These are phyloP conservation scores for Thymallus thymallus DNA, from an alignment of 2,113 vertebrate genomes.

Conservation along the genomic window DNA sequence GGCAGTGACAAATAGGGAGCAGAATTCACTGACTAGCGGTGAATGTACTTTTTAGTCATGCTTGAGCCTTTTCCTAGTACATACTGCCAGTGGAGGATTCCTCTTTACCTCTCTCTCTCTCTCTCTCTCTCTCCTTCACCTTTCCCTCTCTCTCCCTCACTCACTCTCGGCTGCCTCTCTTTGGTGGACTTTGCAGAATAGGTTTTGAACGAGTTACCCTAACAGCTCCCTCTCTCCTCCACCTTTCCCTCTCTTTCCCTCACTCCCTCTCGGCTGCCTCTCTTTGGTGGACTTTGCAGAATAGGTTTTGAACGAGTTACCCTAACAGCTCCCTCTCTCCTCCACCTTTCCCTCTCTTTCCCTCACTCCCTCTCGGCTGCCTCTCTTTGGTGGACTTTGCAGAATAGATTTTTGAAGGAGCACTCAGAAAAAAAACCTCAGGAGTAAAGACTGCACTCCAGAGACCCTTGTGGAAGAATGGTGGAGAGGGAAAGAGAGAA, in stretches of 20 bases:
- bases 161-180: constrained; percentile 20
- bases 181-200: not conserved
- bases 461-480: constrained; percentile 65
- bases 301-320: not conserved
- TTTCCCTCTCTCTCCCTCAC: constrained; percentile 1
- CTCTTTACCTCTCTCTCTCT: constrained; percentile 50
- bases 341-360: constrained; percentile 1
- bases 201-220: constrained; percentile 50
- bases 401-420: no score
- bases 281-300: constrained; percentile 23
- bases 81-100: constrained; percentile 85
- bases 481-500: constrained; percentile 31
- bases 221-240: not conserved
- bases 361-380: constrained; percentile 18
- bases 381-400: constrained; percentile 18
- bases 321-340: not conserved
- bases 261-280: constrained; percentile 22
- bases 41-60: constrained; percentile 99
- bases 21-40: constrained; percentile 93
- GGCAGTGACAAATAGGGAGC: constrained; percentile 99
- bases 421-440: constrained; percentile 67
- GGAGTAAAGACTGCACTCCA: constrained; percentile 69
- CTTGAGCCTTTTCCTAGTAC: constrained; percentile 88
- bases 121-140: constrained; percentile 16
- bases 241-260: not conserved